Evolutionary conservation across 2,888 invertebrate genomes (phyloP).

Genomic region (Rugalucina vietnamica): DNA sequence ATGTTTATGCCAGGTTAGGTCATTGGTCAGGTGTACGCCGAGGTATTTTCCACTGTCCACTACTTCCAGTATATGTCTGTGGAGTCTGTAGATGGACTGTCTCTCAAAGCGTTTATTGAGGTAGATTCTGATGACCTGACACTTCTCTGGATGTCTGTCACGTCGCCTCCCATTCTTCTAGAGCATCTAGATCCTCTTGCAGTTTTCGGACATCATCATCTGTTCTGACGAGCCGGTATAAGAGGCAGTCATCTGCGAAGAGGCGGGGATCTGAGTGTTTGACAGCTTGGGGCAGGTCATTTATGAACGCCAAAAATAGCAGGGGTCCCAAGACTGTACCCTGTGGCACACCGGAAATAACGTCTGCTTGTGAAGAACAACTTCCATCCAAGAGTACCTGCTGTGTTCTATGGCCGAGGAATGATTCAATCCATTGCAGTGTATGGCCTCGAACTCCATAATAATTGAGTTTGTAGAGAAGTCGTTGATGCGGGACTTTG

Average conservation of each 20-base stretch:
- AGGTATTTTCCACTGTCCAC: neutral
- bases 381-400: constrained; percentile 1
- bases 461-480: neutral
- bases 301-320: neutral
- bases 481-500: constrained; percentile 14
- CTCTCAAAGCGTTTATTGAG: neutral
- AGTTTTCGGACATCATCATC: neutral
- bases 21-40: neutral
- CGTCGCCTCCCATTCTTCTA: neutral
- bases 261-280: neutral
- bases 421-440: constrained; percentile 13
- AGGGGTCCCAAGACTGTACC: neutral
- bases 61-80: neutral
- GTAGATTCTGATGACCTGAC: neutral
- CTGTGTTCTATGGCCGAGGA: constrained; percentile 24
- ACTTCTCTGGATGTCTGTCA: neutral
- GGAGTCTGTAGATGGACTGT: neutral
- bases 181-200: neutral
- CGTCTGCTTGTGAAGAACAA: neutral
- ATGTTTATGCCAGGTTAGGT: neutral
- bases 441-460: constrained; percentile 14
- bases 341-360: neutral
- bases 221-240: neutral
- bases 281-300: constrained; percentile 19
- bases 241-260: neutral